Evolutionary conservation across 2,113 vertebrate species (phyloP), one percentile per base, ranked within the genome.

Genomic region (Bubo scandiacus): DNA sequence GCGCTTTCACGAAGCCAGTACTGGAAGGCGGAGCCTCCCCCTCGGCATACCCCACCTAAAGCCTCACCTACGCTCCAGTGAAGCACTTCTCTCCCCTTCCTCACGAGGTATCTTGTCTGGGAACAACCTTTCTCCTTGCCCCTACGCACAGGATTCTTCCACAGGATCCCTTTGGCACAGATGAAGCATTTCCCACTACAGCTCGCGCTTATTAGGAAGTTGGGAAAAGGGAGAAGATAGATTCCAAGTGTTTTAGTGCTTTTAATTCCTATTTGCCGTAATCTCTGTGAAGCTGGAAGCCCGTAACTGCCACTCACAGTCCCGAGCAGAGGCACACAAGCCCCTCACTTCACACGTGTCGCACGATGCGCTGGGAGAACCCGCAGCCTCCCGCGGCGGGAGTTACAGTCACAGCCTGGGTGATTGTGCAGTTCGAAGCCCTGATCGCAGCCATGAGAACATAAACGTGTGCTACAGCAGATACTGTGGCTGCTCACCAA

Each of bases 371-470:
- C 5, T 11, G 54, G 16, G 4, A 11, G 9, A 27, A 7, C 14
- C 49, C 18, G 45, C 49, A 36, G 40, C 80, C 54, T 45, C 43
- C 15, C 43, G 43, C 43, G 43, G 18, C 12, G 11, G 55, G 16
- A 29, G 18, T 3, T 70, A 22, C 42, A 14, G 9, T 22, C 86
- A 26, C 23, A 57, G 57, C 47, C 2, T 0, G 38, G 25, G 15
- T 6, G 42, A 11, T 0, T 3, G 34, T 2, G n/a, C 2, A 2
- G 2, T 43, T n/a, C 17, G 12, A 27, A n/a, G 67, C 36, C 52
- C 47, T 8, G 30, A 14, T 40, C 30, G 25, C 30, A 30, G 51
- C 10, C 38, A 3, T 55, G 17, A 63, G 12, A 49, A 63, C 43
- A 3, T 42, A 10, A 11, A 20, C 1, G 4, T 0, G 58, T 68